A percentile compares a stretch with the other conserved stretches of the same genome.
These are phyloP conservation scores for Meandrina meandrites DNA, from an alignment of 92 coral and sea anemone genomes.

Conservation along the genomic window DNA sequence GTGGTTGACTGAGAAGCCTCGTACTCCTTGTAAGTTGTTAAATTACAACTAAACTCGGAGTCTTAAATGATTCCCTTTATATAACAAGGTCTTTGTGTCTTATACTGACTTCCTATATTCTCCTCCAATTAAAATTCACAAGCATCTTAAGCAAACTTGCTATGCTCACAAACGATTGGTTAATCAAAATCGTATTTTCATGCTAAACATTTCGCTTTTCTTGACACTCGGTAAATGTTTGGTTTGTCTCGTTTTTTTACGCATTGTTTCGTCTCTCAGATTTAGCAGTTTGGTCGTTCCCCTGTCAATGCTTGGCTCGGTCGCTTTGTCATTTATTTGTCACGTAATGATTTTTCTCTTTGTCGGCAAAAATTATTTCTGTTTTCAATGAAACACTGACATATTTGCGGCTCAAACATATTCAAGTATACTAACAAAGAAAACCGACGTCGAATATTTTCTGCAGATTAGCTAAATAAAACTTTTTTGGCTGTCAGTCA, in stretches of 20 bases:
- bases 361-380: conserved; percentile 46
- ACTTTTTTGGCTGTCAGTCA: conserved; percentile 12
- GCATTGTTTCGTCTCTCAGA: conserved; percentile 37
- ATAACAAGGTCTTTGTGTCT: conserved; percentile 53
- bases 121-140: conserved; percentile 67
- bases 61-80: conserved; percentile 3
- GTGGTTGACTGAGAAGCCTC: not conserved
- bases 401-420: conserved; percentile 50
- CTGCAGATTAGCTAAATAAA: conserved; percentile 32
- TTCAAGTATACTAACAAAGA: conserved; percentile 44
- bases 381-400: conserved; percentile 44
- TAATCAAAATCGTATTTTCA: conserved; percentile 59
- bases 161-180: conserved; percentile 60
- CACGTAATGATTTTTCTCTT: conserved; percentile 41
- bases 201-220: conserved; percentile 63
- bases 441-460: conserved; percentile 32
- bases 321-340: conserved; percentile 37
- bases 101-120: conserved; percentile 50
- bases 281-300: conserved; percentile 44
- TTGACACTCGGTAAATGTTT: conserved; percentile 75
- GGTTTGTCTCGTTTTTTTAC: conserved; percentile 36
- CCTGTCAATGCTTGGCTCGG: conserved; percentile 25
- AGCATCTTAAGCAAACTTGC: conserved; percentile 38
- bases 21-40: conserved; percentile 3
- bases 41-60: not conserved